Evolutionary conservation across 35 echinoderm and acorn worm genomes (phyloP), one percentile per base, ranked within the genome.

Genomic region (Amphiura filiformis): DNA sequence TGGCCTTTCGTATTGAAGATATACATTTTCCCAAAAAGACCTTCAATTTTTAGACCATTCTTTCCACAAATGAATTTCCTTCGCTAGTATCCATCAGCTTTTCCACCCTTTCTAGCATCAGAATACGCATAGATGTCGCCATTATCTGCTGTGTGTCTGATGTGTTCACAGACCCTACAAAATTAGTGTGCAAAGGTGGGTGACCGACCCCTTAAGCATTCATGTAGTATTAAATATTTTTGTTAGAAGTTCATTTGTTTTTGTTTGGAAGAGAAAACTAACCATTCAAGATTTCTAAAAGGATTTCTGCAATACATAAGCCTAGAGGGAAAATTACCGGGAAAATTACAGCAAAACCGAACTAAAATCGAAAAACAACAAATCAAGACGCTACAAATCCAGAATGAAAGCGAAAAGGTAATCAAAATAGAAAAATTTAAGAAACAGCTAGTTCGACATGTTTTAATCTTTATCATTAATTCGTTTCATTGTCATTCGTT

Each of bases 71-170:
- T n/a, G n/a, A n/a, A n/a, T n/a, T n/a, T n/a, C n/a, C n/a, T n/a
- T n/a, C n/a, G n/a, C n/a, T n/a, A n/a, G n/a, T n/a, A 89, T 12
- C 87, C 87, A 65, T 77, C 87, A 0, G 87, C 77, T 40, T 36
- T 28, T 12, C 87, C 87, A 42, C 87, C 87, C 38, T 89, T 89
- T 38, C 87, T 81, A 18, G 77, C 76, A 81, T 89, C 87, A 9
- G 77, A 81, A 18, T 81, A 79, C 13, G 87, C 87, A 34, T 64
- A 89, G 17, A 89, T 18, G 12, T 78, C 78, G 3, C 64, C 78
- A 12, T 39, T 47, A 40, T 12, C 79, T 78, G 14, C 76, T 77
- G 12, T 38, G 35, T 38, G 41, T 57, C 20, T 30, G 26, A 32
- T 65, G 32, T 23, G 22, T 28, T 39, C 52, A 31, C 0, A 79